Evolutionary conservation across 2,888 invertebrate species (phyloP).

Genomic region (Cerceris rybyensis): DNA sequence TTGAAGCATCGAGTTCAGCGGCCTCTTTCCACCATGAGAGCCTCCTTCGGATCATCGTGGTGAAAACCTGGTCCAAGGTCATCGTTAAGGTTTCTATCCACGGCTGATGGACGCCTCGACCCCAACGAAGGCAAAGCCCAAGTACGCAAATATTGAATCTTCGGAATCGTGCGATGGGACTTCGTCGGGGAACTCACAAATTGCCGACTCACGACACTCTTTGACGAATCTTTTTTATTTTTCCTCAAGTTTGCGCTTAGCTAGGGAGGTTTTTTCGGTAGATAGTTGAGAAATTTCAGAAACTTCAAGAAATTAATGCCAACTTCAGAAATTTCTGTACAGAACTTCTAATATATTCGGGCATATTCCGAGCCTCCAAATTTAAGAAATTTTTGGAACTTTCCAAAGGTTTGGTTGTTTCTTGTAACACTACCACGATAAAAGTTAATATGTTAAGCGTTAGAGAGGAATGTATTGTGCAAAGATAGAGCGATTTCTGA

Average conservation of each 20-base stretch:
- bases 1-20: conserved; percentile 60
- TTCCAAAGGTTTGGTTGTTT: too few species aligned
- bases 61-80: conserved; percentile 65
- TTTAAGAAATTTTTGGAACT: too few species aligned
- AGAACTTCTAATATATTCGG: too few species aligned
- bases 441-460: too few species aligned
- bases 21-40: conserved; percentile 46
- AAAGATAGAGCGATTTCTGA: too few species aligned
- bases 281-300: too few species aligned
- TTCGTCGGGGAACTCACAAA: conserved; percentile 36
- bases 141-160: conserved; percentile 66
- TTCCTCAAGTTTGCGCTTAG: not conserved
- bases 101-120: conserved; percentile 43
- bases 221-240: not conserved
- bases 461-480: too few species aligned
- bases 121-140: conserved; percentile 50
- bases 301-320: too few species aligned
- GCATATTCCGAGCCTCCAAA: too few species aligned
- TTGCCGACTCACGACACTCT: conserved; percentile 26
- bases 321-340: too few species aligned
- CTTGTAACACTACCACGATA: too few species aligned
- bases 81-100: conserved; percentile 40
- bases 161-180: conserved; percentile 30
- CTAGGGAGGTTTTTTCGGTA: too few species aligned
- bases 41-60: conserved; percentile 30